Base-by-base conservation (phyloP, 2,797 vertebrate species). In the Simalia tracyae region DNA sequence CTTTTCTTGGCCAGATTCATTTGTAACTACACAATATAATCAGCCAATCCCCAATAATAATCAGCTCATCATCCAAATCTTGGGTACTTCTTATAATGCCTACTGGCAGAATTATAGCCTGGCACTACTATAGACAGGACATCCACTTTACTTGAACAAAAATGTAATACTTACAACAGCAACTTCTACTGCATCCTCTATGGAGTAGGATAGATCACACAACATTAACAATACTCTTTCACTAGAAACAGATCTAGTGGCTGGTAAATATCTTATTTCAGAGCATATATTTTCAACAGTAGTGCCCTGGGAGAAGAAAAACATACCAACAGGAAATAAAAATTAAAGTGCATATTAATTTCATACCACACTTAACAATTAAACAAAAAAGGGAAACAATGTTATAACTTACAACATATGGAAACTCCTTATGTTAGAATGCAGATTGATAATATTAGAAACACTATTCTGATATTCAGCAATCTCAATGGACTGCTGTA, bases 211-310 rank as follows among this genome's bases (percentile, higher is more conserved):
- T 31, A 98, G 97, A 95, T 99, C 98, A 93, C 99, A 99, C 28
- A 99, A 96, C 95, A 99, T 97, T 95, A 98, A 97, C 15, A 99
- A 97, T 88, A 97, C 96, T 93, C 97, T 98, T 72, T 99, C 98
- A 42, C 97, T 97, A 15, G 99, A 98, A 92, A 98, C 97, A 0
- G 97, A 98, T 95, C 98, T 98, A 1, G 98, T 98, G 84, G 98
- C 98, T 0, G 99, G 98, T 89, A 99, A 98, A 93, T 98, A 98
- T n/a, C 98, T 97, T 88, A 99, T 98, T 96, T 99, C 99, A 0
- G 98, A 98, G 97, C 99, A 99, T 96, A 99, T 98, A 92, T 98
- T 97, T 95, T 99, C 98, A 92, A 99, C 98, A 0, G 98, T 99
- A 94, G 99, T 99, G 84, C 99, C 99, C 99, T 99, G 94, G 95